These are phyloP conservation scores for Plemyria rubiginata DNA, from an alignment of 2,888 invertebrate genomes.

Conservation along the genomic window DNA sequence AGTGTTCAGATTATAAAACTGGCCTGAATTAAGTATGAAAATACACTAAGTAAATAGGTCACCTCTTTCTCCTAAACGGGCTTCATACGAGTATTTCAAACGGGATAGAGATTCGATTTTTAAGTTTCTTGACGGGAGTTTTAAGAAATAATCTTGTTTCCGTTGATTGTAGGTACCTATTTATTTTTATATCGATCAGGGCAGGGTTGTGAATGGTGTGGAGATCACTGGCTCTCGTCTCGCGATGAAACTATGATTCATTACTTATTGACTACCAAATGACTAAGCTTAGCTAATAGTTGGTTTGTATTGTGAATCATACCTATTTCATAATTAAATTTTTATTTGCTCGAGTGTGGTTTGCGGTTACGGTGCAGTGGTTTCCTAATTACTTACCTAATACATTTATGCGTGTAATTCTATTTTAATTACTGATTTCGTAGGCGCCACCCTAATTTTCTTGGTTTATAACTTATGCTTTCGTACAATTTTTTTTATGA, in stretches of 20 bases:
- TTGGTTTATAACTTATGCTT: neutral
- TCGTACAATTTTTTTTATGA: too few species aligned
- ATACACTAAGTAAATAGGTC: constrained; percentile 25
- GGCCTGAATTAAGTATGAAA: constrained; percentile 20
- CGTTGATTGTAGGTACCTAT: too few species aligned
- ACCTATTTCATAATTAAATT: constrained; percentile 15
- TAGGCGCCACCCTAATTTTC: constrained; percentile 30
- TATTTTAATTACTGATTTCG: constrained; percentile 13
- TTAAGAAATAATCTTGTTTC: constrained; percentile 41
- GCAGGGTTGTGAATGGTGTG: constrained; percentile 43
- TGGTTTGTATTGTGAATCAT: constrained; percentile 35
- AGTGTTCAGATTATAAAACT: constrained; percentile 5
- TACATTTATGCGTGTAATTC: constrained; percentile 15
- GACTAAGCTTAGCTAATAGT: constrained; percentile 19
- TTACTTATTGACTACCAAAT: constrained; percentile 33
- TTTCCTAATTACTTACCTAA: constrained; percentile 23
- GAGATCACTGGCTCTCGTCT: constrained; percentile 30
- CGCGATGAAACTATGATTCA: constrained; percentile 37
- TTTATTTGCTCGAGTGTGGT: constrained; percentile 33
- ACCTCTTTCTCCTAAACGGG: constrained; percentile 26
- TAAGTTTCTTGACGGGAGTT: constrained; percentile 32
- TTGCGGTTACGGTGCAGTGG: constrained; percentile 31
- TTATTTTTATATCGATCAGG: constrained; percentile 55
- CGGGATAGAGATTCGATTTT: constrained; percentile 24
- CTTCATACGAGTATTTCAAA: constrained; percentile 28